Conservation (phyloP, 2,113 vertebrate genomes). For the Callocephalon fimbriatum region DNA sequence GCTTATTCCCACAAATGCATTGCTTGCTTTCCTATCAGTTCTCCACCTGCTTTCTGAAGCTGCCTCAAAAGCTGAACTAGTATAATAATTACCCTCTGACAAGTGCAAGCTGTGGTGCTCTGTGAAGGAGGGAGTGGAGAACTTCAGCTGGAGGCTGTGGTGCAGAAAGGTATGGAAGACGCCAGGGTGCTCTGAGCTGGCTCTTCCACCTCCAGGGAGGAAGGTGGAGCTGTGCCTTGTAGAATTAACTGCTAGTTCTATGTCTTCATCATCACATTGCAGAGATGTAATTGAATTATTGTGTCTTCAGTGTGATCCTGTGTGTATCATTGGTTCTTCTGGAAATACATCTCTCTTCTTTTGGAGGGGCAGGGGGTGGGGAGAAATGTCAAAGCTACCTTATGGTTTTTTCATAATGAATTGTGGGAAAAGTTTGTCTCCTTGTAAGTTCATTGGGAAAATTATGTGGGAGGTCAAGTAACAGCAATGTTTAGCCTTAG, state of each 20-base stretch:
- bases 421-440: not conserved
- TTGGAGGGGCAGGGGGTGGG: no score
- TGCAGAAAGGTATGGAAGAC: not conserved
- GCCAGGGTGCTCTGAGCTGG: not conserved
- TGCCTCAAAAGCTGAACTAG: not conserved
- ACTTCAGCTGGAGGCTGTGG: not conserved
- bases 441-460: not conserved
- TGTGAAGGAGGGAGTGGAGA: not conserved
- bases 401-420: not conserved
- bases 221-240: not conserved
- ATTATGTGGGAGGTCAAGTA: not conserved
- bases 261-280: not conserved
- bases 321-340: not conserved
- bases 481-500: not conserved
- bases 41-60: not conserved
- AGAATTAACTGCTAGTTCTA: not conserved
- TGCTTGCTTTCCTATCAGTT: not conserved
- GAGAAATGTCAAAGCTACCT: not conserved
- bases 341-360: not conserved
- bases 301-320: not conserved
- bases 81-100: not conserved
- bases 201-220: not conserved
- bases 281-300: not conserved
- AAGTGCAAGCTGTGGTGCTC: not conserved
- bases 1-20: not conserved